Evolutionary conservation across 2,888 invertebrate species (phyloP), one percentile per base, ranked within the genome.

Genomic region (Aleiodes alternator): DNA sequence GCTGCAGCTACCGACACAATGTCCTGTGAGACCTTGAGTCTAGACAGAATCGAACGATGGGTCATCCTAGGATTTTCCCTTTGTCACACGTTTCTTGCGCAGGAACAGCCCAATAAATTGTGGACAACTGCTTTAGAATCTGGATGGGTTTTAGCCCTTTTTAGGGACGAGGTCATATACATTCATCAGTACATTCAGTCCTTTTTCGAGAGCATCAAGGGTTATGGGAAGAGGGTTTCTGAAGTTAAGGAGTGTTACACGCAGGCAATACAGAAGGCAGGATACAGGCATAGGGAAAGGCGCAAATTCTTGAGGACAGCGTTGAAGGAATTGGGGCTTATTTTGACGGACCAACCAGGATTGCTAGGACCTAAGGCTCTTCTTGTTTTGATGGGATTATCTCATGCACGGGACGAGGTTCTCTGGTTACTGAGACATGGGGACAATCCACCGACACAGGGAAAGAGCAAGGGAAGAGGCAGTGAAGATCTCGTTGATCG

Each of bases 321-420:
- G 2, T 90, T 99, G 23, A 97, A 98, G 87, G 99, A 99, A 90
- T 90, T 99, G 78, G 96, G 97, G 0, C 92, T 98, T 3, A 96
- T 99, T 83, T 93, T 99, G 87, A 97, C 98, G 14, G 99, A 99
- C 90, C 98, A 99, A 88, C 99, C 99, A 3, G 98, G 99, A 0
- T 91, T 99, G 29, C 90, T 99, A 57, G 99, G 99, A 0, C 99
- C 99, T 0, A 99, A 99, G 91, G 97, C 98, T 7, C 91, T 99
- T 75, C 94, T 98, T 85, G 96, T 99, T 80, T 97, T 99, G 87
- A 98, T 99, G 93, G 99, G 97, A 0, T 91, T 99, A 9, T 97
- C 97, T 79, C 95, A 97, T 89, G 95, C 98, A 0, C 93, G 99
- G 83, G 99, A 99, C 91, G 99, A 99, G 91, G 96, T 99, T 29